Percentiles rank a stretch among this genome's conserved stretches.
These are phyloP conservation scores for Oreotrochilus melanogaster DNA, from an alignment of 2,113 vertebrate genomes.

Conservation along the genomic window DNA sequence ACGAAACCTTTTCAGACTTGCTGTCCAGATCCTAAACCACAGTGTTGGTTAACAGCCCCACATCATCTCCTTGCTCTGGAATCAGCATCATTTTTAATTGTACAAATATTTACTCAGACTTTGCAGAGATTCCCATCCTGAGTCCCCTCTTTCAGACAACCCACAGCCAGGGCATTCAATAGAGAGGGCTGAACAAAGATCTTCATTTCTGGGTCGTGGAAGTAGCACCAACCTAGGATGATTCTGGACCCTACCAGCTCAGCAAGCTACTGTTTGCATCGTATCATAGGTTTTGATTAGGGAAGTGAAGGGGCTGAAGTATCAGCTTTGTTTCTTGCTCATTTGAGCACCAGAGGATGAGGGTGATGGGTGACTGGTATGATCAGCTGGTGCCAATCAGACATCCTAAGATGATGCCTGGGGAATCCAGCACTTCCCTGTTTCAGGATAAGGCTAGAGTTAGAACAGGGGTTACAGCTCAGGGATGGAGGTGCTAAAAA, in stretches of 20 bases:
- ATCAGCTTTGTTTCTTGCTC: conserved; percentile 1
- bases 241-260: background rate
- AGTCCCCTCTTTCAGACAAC: background rate
- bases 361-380: background rate
- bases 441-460: background rate
- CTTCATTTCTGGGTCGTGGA: background rate
- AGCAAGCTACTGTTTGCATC: background rate
- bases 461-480: background rate
- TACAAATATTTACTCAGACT: background rate
- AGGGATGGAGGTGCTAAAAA: background rate
- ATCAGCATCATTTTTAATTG: background rate
- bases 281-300: background rate
- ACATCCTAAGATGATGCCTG: background rate
- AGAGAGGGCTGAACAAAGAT: background rate
- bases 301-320: background rate
- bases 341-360: background rate
- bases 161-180: background rate
- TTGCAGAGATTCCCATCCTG: background rate
- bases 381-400: background rate
- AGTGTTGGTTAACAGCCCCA: background rate
- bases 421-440: conserved; percentile 1
- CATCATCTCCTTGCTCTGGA: background rate
- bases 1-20: background rate
- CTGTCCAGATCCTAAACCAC: background rate
- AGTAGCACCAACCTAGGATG: background rate